Conservation (phyloP, 2,113 vertebrate species). For the Petrocephalus zakoni region DNA sequence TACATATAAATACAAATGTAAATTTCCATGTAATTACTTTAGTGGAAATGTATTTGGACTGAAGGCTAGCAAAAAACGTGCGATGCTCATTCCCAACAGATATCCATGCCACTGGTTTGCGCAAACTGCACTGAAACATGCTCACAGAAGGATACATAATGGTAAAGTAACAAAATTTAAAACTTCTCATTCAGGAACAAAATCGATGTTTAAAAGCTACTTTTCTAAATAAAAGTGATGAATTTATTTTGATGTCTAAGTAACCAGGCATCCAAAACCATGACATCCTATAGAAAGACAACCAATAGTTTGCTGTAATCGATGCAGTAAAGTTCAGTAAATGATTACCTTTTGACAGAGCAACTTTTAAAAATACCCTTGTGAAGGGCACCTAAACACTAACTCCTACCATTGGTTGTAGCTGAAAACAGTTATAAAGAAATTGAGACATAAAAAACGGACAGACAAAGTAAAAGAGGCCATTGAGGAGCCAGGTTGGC, state of each 20-base stretch:
- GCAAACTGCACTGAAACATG: neutral
- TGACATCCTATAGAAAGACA: neutral
- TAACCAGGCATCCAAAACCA: neutral
- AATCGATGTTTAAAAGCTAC: neutral
- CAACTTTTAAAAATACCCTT: conserved; percentile 13
- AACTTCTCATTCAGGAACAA: neutral
- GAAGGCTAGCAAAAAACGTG: neutral
- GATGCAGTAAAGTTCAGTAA: neutral
- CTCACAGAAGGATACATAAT: neutral
- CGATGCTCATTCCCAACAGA: neutral
- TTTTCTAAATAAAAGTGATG: neutral
- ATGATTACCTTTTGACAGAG: neutral
- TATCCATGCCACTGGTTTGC: neutral
- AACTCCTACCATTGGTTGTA: neutral
- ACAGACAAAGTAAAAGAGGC: conserved; percentile 5
- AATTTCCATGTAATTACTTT: neutral
- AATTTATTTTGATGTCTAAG: neutral
- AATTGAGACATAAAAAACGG: neutral
- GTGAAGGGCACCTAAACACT: conserved; percentile 3
- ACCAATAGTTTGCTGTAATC: neutral
- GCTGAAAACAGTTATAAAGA: conserved; percentile 13
- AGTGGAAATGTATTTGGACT: neutral
- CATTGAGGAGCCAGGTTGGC: conserved; percentile 8
- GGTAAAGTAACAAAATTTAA: neutral
- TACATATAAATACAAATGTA: neutral